Base-by-base conservation (phyloP, 2,797 vertebrate genomes). In the Lepidocolaptes lacrymiger region DNA sequence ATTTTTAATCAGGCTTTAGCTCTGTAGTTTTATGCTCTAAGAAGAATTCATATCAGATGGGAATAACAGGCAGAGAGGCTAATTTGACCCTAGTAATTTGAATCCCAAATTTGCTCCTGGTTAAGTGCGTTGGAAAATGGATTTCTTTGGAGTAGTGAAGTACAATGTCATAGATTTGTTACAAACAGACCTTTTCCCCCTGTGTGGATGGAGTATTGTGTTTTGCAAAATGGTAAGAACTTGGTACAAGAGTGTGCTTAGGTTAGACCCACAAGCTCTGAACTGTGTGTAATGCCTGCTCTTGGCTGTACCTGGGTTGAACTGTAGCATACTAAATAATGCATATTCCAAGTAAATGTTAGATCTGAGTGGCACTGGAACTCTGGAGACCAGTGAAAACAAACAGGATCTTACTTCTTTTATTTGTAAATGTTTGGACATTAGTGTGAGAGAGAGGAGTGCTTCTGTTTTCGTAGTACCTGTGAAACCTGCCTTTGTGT, bases 1-100 rank as follows among this genome's bases (percentile, higher is more conserved):
- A 14, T 74, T 93, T 85, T 84, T 78, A 63, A 88, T 93, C 79
- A 84, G 83, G 12, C 22, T 91, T 94, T 75, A 78, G 30, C 6
- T 93, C 36, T 81, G 51, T 69, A 74, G 62, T 24, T 81, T 86
- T 78, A 58, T 37, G 46, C 22, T 62, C 55, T 72, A 78, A 72
- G 71, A 85, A 82, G 39, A 74, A 80, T 58, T 81, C 16, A 4
- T 71, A 89, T 91, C 73, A 78, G n/a, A 62, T 84, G 66, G 59
- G 51, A 90, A 78, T 84, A 84, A 36, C 36, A 75, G 72, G 14
- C 19, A 61, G 71, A 88, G 59, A 77, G 41, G 62, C 81, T 92
- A 91, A 93, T 93, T 92, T 82, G 76, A 73, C 22, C 30, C 23
- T 49, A 64, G 85, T 92, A 94, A 90, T 85, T 88, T 90, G 39